phyloP scores from a whole-genome alignment of 1,140 invertebrate genomes.

The Macrocentrus cingulum region DNA sequence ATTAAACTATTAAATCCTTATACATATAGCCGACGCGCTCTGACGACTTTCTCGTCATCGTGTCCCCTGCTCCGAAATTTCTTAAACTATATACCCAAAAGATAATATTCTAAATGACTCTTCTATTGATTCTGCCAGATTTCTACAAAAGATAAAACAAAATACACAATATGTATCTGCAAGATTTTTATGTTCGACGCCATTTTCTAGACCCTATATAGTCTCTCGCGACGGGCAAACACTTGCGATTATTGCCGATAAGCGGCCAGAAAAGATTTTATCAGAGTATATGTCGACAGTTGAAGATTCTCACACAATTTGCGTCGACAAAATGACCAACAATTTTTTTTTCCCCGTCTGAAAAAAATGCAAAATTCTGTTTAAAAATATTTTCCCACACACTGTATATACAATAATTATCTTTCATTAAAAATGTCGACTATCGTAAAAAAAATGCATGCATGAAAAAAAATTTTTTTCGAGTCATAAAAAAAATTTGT shows the following conservation, averaged over 20 bases:
- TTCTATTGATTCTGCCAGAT: no score
- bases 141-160: background rate
- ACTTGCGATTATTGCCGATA: constrained; percentile 20
- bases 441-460: background rate
- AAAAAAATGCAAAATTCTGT: no score
- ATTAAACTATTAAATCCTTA: no score
- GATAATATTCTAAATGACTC: no score
- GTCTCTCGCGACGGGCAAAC: background rate
- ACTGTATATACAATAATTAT: constrained; percentile 1
- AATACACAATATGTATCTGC: no score
- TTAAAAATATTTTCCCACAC: no score
- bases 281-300: constrained; percentile 6
- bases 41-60: constrained; percentile 28
- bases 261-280: constrained; percentile 18
- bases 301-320: constrained; percentile 17
- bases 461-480: constrained; percentile 26
- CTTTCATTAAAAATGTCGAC: background rate
- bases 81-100: no score
- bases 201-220: constrained; percentile 11
- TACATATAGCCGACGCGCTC: constrained; percentile 28
- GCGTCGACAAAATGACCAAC: no score
- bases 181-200: constrained; percentile 3
- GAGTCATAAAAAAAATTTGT: background rate
- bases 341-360: no score
- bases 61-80: no score